Conservation (phyloP, 1,140 invertebrate species). For the Tyrophagus putrescentiae region DNA sequence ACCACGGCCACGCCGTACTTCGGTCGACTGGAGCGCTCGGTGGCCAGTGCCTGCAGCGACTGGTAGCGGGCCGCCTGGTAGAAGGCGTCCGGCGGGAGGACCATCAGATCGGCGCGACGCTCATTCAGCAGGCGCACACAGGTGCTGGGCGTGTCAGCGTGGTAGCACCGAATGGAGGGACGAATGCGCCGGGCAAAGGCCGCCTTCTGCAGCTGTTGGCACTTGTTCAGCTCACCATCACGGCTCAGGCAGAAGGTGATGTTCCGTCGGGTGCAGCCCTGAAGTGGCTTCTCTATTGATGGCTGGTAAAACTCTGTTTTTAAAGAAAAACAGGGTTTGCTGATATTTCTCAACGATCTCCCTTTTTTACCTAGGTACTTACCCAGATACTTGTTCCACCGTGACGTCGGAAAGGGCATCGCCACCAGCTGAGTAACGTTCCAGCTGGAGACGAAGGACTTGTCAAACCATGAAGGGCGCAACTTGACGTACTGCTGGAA, state of each 20-base stretch:
- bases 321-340: too few relatives aligned
- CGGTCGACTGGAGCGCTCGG: slow-evolving; percentile 42
- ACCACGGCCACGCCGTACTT: slow-evolving; percentile 51
- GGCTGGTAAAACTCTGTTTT: slow-evolving; percentile 50
- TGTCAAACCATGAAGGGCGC: slow-evolving; percentile 19
- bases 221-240: slow-evolving; percentile 47
- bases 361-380: too few relatives aligned
- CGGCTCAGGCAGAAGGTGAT: slow-evolving; percentile 48
- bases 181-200: slow-evolving; percentile 54
- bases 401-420: background rate
- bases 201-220: slow-evolving; percentile 45
- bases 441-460: slow-evolving; percentile 14
- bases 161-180: slow-evolving; percentile 48
- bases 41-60: slow-evolving; percentile 38
- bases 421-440: slow-evolving; percentile 20
- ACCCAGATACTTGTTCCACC: slow-evolving; percentile 21
- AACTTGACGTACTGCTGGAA: slow-evolving; percentile 17
- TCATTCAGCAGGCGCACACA: slow-evolving; percentile 51
- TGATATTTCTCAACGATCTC: too few relatives aligned
- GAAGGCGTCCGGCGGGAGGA: slow-evolving; percentile 50
- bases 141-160: slow-evolving; percentile 37
- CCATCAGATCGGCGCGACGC: slow-evolving; percentile 49
- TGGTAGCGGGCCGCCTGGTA: slow-evolving; percentile 45
- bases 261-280: slow-evolving; percentile 39
- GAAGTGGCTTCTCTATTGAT: slow-evolving; percentile 51